Conservation (phyloP, 2,797 vertebrate genomes). For the Esox masquinongy region DNA sequence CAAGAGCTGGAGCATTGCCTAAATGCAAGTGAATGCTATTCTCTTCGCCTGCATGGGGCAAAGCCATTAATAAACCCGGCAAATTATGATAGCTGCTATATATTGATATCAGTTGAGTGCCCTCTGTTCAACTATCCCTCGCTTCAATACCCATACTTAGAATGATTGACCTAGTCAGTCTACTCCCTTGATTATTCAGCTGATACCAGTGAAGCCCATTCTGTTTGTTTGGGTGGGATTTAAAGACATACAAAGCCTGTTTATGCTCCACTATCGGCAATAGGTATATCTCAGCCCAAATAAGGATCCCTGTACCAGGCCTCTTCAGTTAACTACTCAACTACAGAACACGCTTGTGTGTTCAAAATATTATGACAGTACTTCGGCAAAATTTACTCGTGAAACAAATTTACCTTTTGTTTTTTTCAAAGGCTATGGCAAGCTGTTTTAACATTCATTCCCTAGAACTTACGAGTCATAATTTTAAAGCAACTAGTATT, state of each 20-base stretch:
- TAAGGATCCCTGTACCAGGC: too few relatives aligned
- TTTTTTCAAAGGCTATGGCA: neutral
- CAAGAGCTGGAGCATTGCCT: neutral
- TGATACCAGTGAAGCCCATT: too few relatives aligned
- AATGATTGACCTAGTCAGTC: neutral
- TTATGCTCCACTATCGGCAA: too few relatives aligned
- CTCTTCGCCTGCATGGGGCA: neutral
- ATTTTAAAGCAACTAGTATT: too few relatives aligned
- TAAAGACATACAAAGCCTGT: too few relatives aligned
- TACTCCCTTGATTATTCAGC: too few relatives aligned
- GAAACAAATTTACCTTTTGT: neutral
- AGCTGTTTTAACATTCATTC: too few relatives aligned
- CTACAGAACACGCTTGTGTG: neutral
- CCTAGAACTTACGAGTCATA: neutral
- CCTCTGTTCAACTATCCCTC: neutral
- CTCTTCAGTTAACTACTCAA: too few relatives aligned
- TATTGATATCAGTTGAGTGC: neutral
- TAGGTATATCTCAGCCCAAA: too few relatives aligned
- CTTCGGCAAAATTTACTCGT: neutral
- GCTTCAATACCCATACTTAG: neutral
- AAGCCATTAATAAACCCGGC: neutral
- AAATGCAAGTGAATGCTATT: neutral
- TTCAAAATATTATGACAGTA: neutral
- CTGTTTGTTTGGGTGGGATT: too few relatives aligned
- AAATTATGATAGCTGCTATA: neutral